Evolutionary conservation across 2,113 vertebrate genomes (phyloP).

Genomic region (Neotragus pygmaeus): DNA sequence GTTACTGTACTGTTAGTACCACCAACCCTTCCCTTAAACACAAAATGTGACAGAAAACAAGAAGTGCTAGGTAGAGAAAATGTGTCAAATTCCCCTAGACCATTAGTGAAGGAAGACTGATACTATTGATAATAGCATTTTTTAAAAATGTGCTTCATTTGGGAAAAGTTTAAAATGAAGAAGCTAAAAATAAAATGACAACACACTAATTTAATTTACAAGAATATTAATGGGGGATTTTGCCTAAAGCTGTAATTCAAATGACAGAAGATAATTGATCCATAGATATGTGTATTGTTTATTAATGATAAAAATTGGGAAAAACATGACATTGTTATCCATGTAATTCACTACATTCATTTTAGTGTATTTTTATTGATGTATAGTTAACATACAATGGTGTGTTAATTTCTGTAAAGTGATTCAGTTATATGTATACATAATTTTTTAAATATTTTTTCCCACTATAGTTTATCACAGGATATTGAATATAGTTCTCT

Average conservation of each 20-base stretch:
- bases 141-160: background rate
- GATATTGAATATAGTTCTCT: background rate
- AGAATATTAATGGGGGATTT: background rate
- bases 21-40: background rate
- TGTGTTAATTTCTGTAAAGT: background rate
- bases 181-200: background rate
- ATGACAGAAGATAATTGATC: background rate
- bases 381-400: background rate
- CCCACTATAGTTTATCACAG: background rate
- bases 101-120: background rate
- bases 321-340: background rate
- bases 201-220: background rate
- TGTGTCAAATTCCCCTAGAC: background rate
- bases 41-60: background rate
- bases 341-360: background rate
- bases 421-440: background rate
- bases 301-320: background rate
- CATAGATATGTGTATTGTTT: background rate
- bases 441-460: background rate
- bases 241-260: background rate
- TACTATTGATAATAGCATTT: background rate
- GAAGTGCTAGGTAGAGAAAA: background rate
- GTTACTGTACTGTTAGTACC: no score
- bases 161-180: background rate
- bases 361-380: background rate